Percentiles rank a stretch among this genome's conserved stretches.
phyloP scores from a whole-genome alignment of 2,888 invertebrate species.

The Habroteleia sp. region DNA sequence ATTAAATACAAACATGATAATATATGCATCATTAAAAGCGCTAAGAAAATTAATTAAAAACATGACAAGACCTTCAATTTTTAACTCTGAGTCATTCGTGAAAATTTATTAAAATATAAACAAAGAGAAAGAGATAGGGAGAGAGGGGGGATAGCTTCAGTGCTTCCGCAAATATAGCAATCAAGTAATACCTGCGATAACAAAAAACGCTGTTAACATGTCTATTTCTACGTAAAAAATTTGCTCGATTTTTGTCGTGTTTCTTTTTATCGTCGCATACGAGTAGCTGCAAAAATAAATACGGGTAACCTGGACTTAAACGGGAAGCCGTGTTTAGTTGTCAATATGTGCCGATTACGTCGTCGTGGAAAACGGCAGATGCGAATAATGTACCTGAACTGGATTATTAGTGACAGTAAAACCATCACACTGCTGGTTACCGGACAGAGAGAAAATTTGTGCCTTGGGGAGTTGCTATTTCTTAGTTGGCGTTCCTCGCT shows the following conservation, averaged over 20 bases:
- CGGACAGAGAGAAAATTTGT: constrained; percentile 66
- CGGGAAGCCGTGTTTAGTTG: constrained; percentile 25
- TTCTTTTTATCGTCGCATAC: constrained; percentile 13
- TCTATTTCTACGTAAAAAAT: too few species aligned
- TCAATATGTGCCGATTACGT: constrained; percentile 37
- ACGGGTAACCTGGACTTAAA: constrained; percentile 6
- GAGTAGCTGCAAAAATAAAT: constrained; percentile 23
- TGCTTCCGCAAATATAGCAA: too few species aligned
- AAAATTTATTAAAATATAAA: too few species aligned
- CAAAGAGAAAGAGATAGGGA: too few species aligned
- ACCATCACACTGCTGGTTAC: constrained; percentile 69
- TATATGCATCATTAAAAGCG: too few species aligned
- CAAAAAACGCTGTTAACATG: too few species aligned
- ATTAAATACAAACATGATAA: too few species aligned
- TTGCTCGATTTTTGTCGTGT: neutral
- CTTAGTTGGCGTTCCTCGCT: constrained; percentile 90
- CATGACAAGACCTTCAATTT: too few species aligned
- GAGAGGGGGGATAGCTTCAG: too few species aligned
- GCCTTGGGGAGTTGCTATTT: constrained; percentile 83
- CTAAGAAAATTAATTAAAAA: constrained; percentile 38
- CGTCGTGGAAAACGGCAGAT: constrained; percentile 53
- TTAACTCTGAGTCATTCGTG: too few species aligned
- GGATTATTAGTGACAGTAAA: constrained; percentile 72
- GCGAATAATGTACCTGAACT: constrained; percentile 76
- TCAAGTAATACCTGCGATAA: too few species aligned